Percentiles rank a stretch among this genome's conserved stretches.
Conservation (phyloP, 2,888 invertebrate species). For the Scrobipalpa costella region DNA sequence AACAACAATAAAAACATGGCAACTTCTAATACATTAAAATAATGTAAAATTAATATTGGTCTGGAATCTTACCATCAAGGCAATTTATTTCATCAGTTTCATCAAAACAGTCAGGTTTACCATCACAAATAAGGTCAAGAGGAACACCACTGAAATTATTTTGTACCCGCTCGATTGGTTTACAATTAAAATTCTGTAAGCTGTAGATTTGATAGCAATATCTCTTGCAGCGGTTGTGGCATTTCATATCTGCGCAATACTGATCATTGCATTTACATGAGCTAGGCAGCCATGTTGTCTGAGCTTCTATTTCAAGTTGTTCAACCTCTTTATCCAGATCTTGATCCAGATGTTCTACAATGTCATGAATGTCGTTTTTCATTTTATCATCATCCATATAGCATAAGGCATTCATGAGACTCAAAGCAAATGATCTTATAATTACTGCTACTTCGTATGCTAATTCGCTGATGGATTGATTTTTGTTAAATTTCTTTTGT, state of each 20-base stretch:
- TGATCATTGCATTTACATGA: slow-evolving; percentile 52
- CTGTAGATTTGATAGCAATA: slow-evolving; percentile 57
- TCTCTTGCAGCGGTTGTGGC: slow-evolving; percentile 50
- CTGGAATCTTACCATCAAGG: slow-evolving; percentile 44
- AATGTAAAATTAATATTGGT: background rate
- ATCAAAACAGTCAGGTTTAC: slow-evolving; percentile 68
- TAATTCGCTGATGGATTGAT: slow-evolving; percentile 33
- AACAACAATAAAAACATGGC: background rate
- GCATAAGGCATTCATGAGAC: slow-evolving; percentile 44
- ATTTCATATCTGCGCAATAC: slow-evolving; percentile 44
- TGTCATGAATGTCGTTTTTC: slow-evolving; percentile 28
- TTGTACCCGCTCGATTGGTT: slow-evolving; percentile 39
- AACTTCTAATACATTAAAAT: no score
- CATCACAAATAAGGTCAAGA: slow-evolving; percentile 63
- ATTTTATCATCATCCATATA: slow-evolving; percentile 6
- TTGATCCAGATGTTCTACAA: slow-evolving; percentile 29
- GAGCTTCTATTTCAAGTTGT: background rate
- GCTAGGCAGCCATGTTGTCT: slow-evolving; percentile 39
- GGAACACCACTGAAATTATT: slow-evolving; percentile 42
- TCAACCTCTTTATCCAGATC: slow-evolving; percentile 21
- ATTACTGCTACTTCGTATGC: slow-evolving; percentile 48
- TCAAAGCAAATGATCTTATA: slow-evolving; percentile 47
- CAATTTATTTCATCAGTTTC: slow-evolving; percentile 64
- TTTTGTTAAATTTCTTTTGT: slow-evolving; percentile 2
- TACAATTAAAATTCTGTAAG: slow-evolving; percentile 56